Base-by-base conservation (phyloP, 2,797 vertebrate species). In the Tolypeutes matacus region DNA sequence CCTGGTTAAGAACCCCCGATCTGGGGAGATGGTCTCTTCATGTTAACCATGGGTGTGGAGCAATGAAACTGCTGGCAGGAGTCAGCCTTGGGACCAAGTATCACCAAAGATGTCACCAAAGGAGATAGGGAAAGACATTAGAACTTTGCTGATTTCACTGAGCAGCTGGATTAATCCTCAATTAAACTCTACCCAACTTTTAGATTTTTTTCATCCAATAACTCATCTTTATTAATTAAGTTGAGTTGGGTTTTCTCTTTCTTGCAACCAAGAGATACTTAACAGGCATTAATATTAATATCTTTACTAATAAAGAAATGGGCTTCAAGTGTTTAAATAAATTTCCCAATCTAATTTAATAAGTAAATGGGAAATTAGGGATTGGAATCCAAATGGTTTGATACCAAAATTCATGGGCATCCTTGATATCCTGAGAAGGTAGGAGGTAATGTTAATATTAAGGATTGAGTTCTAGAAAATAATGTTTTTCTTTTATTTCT, bases 261-360 rank as follows among this genome's bases (percentile, higher is more conserved):
- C 64, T 86, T 67, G 31, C 27, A 83, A 90, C 27, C 18, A 51
- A 65, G 84, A 14, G 23, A 86, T 87, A 76, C 17, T 60, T 89
- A 87, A 46, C 25, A 93, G 31, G 11, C 87, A 73, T 64, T 64
- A 25, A 73, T 70, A 90, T 20, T 86, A 93, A 56, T 77, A 64
- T 27, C 27, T 93, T 86, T 65, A 88, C 67, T 95, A 12, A 8
- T 39, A 84, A 65, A 56, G 42, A 91, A 93, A 90, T 87, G 51
- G 53, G 18, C 70, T 67, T 65, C 91, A 42, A 86, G 78, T 65
- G 31, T 87, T 69, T 91, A 62, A 85, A n/a, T 70, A 70, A 13
- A 25, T 96, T 77, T 42, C 27, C 39, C 46, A 72, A 10, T 84
- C 89, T 94, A 84, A 67, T 11, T 77, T 76, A 82, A 67, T 60